Conservation (phyloP, 64 coral and sea anemone genomes). For the Montipora capricornis region DNA sequence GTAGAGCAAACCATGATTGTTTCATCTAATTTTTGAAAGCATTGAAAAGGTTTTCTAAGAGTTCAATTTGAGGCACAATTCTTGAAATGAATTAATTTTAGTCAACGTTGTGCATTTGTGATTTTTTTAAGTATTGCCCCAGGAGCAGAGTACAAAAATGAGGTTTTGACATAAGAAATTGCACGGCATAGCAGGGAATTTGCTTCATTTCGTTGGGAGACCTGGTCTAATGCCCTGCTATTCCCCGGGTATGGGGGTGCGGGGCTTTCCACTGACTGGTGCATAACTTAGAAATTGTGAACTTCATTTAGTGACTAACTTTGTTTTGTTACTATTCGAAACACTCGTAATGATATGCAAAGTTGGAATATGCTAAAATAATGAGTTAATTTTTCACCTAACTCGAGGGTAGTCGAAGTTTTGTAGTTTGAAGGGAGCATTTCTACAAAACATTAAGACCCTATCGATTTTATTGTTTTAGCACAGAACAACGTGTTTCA, state of each 20-base stretch:
- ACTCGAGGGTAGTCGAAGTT: too few relatives aligned
- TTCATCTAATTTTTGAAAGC: conserved; percentile 54
- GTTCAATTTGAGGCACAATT: conserved; percentile 74
- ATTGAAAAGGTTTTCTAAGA: conserved; percentile 50
- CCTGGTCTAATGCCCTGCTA: conserved; percentile 43
- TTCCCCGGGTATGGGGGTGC: conserved; percentile 16
- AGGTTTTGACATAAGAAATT: conserved; percentile 51
- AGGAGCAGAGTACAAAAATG: conserved; percentile 35
- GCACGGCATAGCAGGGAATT: conserved; percentile 37
- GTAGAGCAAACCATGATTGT: not conserved
- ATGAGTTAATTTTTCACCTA: too few relatives aligned
- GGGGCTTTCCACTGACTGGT: too few relatives aligned
- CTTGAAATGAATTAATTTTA: conserved; percentile 19
- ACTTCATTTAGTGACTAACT: too few relatives aligned
- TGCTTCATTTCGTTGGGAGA: conserved; percentile 42
- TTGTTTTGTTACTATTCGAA: too few relatives aligned
- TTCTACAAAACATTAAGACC: too few relatives aligned
- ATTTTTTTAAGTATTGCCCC: conserved; percentile 20
- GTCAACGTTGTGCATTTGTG: conserved; percentile 12
- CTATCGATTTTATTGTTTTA: too few relatives aligned
- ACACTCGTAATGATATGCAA: too few relatives aligned
- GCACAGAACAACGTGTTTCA: too few relatives aligned
- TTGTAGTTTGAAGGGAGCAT: too few relatives aligned
- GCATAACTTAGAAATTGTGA: too few relatives aligned
- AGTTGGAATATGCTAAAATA: too few relatives aligned